phyloP scores from a whole-genome alignment of 2,113 vertebrate genomes.

The Myotis lucifugus region DNA sequence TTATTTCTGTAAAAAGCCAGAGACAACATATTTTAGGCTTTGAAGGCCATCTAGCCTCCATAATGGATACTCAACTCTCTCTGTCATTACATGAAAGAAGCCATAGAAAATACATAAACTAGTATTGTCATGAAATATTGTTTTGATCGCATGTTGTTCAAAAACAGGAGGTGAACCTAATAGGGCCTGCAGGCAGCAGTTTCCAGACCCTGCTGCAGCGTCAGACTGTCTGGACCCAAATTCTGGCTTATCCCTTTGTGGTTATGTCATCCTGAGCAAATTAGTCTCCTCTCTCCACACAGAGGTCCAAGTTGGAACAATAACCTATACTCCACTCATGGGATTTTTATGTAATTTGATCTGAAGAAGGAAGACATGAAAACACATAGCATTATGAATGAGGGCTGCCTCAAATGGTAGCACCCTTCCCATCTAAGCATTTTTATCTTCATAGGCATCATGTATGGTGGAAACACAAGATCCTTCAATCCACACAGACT shows the following conservation, averaged over 20 bases:
- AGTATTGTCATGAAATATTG: background rate
- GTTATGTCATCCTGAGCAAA: background rate
- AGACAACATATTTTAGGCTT: background rate
- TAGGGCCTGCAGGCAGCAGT: fast-evolving
- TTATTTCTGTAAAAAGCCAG: background rate
- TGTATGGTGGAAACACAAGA: background rate
- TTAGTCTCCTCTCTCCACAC: background rate
- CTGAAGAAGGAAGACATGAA: background rate
- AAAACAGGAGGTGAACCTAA: background rate
- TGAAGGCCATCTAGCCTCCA: background rate
- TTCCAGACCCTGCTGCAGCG: background rate
- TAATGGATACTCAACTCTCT: background rate
- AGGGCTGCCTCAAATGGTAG: background rate
- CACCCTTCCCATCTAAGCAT: background rate
- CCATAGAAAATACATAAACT: background rate
- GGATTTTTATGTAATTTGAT: background rate
- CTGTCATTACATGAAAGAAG: background rate
- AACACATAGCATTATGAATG: fast-evolving
- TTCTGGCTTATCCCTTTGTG: background rate
- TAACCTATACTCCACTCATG: background rate
- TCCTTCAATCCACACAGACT: background rate
- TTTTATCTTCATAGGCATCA: background rate
- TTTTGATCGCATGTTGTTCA: background rate
- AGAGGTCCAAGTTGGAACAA: background rate
- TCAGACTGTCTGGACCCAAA: background rate